phyloP scores from a whole-genome alignment of 2,888 invertebrate genomes.

The Caenorhabditis sp. region DNA sequence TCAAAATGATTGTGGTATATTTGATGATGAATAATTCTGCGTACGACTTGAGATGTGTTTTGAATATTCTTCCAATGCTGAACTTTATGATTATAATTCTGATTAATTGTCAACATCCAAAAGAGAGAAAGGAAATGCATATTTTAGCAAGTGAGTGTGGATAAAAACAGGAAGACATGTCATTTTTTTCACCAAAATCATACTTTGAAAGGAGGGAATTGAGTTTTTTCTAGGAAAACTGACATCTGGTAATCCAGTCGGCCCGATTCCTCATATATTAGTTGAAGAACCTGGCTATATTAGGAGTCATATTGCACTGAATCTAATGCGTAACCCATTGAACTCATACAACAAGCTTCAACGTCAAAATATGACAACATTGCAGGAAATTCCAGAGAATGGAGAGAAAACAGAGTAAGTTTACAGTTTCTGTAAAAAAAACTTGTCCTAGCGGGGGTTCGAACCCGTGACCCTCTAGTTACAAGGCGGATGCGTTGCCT shows the following conservation, averaged over 20 bases:
- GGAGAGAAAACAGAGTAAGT: not conserved
- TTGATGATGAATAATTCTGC: too few species aligned
- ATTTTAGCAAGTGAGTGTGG: constrained; percentile 9
- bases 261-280: constrained; percentile 27
- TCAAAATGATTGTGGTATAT: not conserved
- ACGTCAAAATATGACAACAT: constrained; percentile 3
- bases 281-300: constrained; percentile 15
- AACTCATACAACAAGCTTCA: constrained; percentile 31
- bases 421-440: not conserved
- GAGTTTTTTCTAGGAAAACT: not conserved
- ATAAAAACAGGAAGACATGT: too few species aligned
- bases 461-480: too few species aligned
- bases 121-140: constrained; percentile 9
- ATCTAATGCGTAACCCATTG: constrained; percentile 24
- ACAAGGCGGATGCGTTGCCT: too few species aligned
- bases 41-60: not conserved
- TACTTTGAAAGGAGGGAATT: too few species aligned
- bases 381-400: not conserved
- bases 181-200: too few species aligned
- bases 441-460: too few species aligned
- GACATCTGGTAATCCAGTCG: not conserved
- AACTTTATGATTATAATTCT: constrained; percentile 16
- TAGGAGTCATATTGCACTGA: constrained; percentile 20
- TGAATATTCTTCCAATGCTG: constrained; percentile 10
- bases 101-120: constrained; percentile 20